Evolutionary conservation across 2,888 invertebrate species (phyloP).

Genomic region (Ormyrus pomaceus): DNA sequence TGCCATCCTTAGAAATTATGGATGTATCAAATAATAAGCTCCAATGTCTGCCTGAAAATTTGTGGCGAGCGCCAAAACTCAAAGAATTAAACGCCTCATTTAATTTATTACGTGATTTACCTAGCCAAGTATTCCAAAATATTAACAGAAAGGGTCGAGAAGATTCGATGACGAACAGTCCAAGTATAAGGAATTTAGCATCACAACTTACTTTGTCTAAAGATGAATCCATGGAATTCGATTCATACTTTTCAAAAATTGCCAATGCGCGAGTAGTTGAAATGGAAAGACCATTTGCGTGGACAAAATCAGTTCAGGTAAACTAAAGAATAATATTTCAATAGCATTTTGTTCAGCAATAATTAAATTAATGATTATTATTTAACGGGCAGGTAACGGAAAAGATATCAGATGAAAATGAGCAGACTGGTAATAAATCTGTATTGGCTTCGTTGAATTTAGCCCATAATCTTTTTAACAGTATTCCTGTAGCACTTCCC

Average conservation of each 20-base stretch:
- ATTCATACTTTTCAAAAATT: conserved; percentile 73
- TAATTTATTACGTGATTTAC: conserved; percentile 89
- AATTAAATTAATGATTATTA: conserved; percentile 57
- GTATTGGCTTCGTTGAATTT: conserved; percentile 88
- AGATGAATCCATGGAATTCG: conserved; percentile 71
- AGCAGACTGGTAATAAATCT: conserved; percentile 79
- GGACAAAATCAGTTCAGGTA: conserved; percentile 81
- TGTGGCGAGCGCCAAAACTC: conserved; percentile 92
- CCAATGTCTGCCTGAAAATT: conserved; percentile 85
- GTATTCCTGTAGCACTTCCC: conserved; percentile 91
- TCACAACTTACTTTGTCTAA: conserved; percentile 67
- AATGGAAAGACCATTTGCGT: conserved; percentile 86
- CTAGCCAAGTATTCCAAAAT: conserved; percentile 74
- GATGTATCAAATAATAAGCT: conserved; percentile 97
- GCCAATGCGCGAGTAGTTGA: conserved; percentile 76
- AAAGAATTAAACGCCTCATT: conserved; percentile 93
- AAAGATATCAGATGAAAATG: conserved; percentile 80
- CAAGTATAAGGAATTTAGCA: conserved; percentile 67
- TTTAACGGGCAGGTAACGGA: conserved; percentile 81
- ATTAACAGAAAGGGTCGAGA: conserved; percentile 64
- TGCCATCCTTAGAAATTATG: conserved; percentile 87
- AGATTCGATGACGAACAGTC: conserved; percentile 67
- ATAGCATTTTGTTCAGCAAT: neutral
- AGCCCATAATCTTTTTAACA: conserved; percentile 92
- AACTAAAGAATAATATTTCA: neutral